Conservation (phyloP, 2,797 vertebrate genomes). For the Bryconaethiops microstoma region DNA sequence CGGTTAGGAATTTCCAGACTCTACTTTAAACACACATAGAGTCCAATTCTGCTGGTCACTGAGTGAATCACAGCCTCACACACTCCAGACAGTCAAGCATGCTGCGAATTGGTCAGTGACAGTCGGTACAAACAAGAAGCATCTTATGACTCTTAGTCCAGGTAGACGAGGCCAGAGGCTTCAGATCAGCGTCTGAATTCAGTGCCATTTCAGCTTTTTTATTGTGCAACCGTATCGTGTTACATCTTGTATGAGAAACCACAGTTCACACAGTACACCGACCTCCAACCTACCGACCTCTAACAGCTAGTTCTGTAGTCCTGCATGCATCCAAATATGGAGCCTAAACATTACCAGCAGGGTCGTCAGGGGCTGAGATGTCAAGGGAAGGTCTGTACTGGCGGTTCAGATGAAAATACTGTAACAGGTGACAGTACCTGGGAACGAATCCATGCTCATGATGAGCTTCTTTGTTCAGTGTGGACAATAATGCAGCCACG, state of each 20-base stretch:
- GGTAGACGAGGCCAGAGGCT: background rate
- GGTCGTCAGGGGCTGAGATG: background rate
- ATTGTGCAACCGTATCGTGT: background rate
- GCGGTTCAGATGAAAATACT: background rate
- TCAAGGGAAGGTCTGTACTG: background rate
- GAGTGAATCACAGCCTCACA: background rate
- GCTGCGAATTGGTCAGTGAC: background rate
- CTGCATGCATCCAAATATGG: background rate
- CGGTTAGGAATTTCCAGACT: constrained; percentile 42
- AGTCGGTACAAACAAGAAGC: no score
- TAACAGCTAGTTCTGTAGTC: background rate
- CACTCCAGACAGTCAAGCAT: background rate
- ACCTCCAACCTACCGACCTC: background rate
- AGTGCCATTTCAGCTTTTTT: background rate
- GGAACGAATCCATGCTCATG: background rate
- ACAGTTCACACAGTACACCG: background rate
- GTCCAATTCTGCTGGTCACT: background rate
- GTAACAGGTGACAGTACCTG: background rate
- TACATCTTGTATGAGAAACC: background rate
- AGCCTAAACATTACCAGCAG: background rate
- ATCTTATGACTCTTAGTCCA: background rate
- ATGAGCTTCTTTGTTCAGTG: background rate
- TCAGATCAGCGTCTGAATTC: background rate
- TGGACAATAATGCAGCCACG: background rate
- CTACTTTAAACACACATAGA: background rate